phyloP scores from a whole-genome alignment of 2,888 invertebrate species.

The Hanleya hanleyi region DNA sequence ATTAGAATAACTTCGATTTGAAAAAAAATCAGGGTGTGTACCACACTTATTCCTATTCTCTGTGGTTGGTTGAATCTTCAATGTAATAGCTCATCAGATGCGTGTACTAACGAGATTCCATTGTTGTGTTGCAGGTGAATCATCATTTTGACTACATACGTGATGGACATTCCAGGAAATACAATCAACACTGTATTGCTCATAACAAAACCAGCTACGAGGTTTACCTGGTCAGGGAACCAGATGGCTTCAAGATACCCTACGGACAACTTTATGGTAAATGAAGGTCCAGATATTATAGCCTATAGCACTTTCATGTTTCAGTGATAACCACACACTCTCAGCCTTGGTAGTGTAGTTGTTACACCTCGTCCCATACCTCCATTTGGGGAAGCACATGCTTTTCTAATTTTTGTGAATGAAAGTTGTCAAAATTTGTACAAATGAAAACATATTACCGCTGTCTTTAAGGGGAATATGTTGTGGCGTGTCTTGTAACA shows the following conservation, averaged over 20 bases:
- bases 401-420: too few relatives aligned
- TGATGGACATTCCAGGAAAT: slow-evolving; percentile 37
- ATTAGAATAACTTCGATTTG: too few relatives aligned
- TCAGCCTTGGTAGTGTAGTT: too few relatives aligned
- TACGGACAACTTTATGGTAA: slow-evolving; percentile 38
- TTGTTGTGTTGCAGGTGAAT: slow-evolving; percentile 28
- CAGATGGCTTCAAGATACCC: slow-evolving; percentile 38
- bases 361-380: too few relatives aligned
- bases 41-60: not conserved
- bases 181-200: slow-evolving; percentile 23
- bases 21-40: not conserved
- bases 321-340: too few relatives aligned
- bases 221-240: slow-evolving; percentile 30
- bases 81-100: too few relatives aligned
- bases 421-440: too few relatives aligned
- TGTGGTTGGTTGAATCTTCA: too few relatives aligned
- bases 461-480: too few relatives aligned
- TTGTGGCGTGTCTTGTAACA: too few relatives aligned
- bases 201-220: slow-evolving; percentile 18
- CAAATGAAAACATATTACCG: too few relatives aligned
- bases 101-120: not conserved
- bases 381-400: too few relatives aligned
- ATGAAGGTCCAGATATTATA: not conserved
- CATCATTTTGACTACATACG: slow-evolving; percentile 40
- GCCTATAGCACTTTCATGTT: not conserved